These are phyloP conservation scores for Lasioglossum zephyrum DNA, from an alignment of 2,888 invertebrate species.

Conservation along the genomic window DNA sequence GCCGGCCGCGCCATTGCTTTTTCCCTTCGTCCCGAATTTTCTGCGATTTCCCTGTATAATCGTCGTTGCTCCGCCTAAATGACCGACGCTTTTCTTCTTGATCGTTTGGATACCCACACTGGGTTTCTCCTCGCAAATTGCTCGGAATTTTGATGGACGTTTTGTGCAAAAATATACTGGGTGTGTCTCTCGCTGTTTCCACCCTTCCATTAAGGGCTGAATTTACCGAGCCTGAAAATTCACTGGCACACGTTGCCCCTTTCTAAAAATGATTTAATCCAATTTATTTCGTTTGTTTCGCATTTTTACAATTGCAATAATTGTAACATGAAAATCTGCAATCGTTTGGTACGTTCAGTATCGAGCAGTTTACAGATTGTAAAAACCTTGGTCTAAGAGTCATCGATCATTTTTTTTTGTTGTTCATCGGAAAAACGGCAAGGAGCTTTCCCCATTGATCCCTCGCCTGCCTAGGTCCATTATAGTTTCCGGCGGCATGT, in stretches of 20 bases:
- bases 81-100: not conserved
- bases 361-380: not conserved
- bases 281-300: too few species aligned
- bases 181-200: not conserved
- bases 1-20: not conserved
- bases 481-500: conserved; percentile 31
- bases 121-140: not conserved
- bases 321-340: not conserved
- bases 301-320: not conserved
- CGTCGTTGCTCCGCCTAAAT: not conserved
- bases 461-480: conserved; percentile 2
- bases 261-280: not conserved
- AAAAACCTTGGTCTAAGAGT: not conserved
- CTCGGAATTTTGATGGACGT: not conserved
- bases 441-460: conserved; percentile 3
- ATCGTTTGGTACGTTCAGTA: not conserved
- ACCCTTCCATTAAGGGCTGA: not conserved
- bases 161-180: not conserved
- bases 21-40: not conserved
- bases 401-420: conserved; percentile 14
- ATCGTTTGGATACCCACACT: not conserved
- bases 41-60: not conserved
- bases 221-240: not conserved
- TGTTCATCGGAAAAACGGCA: not conserved
- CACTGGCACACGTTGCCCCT: too few species aligned